Conservation (phyloP, 1,140 invertebrate genomes). For the Carcinoscorpius rotundicauda region DNA sequence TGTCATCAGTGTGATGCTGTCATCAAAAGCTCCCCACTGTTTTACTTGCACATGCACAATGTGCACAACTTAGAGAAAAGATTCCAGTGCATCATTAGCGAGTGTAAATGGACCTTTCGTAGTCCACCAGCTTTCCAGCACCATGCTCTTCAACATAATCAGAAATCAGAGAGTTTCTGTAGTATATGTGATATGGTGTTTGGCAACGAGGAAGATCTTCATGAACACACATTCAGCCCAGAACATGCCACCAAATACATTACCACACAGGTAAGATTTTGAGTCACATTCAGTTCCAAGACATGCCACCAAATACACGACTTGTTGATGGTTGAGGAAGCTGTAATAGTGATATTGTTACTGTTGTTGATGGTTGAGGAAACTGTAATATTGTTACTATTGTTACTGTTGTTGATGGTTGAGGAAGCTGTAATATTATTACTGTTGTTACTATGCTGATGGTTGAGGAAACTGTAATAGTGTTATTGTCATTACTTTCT, state of each 20-base stretch:
- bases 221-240: constrained; percentile 20
- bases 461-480: no score
- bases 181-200: constrained; percentile 23
- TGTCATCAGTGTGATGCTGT: constrained; percentile 23
- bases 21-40: constrained; percentile 23
- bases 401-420: no score
- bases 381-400: no score
- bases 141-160: neutral
- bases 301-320: no score
- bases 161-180: constrained; percentile 1
- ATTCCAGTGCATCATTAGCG: constrained; percentile 22
- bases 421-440: no score
- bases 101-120: constrained; percentile 21
- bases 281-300: no score
- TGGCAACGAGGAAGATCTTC: constrained; percentile 18
- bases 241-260: constrained; percentile 23
- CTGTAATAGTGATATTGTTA: no score
- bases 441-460: no score
- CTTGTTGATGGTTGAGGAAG: no score
- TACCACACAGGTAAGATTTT: no score
- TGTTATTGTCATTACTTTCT: no score
- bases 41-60: constrained; percentile 25
- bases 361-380: no score
- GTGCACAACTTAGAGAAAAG: constrained; percentile 22
- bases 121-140: constrained; percentile 16